Evolutionary conservation across 2,888 invertebrate species (phyloP).

Genomic region (Pterostichus niger): DNA sequence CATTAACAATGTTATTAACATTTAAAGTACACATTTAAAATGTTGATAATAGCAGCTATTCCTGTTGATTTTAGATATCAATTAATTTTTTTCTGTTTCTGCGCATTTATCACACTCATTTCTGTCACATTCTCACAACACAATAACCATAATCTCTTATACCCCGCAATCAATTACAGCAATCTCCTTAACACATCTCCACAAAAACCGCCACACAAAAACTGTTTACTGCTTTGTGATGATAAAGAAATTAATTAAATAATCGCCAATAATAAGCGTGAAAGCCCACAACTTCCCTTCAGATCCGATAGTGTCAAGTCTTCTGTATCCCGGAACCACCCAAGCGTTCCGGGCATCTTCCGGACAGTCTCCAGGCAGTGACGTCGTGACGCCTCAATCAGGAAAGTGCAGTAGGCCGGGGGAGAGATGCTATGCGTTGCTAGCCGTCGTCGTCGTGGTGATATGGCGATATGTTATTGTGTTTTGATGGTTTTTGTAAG

Average conservation of each 20-base stretch:
- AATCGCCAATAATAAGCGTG: constrained; percentile 8
- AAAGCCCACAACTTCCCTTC: background rate
- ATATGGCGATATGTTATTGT: constrained; percentile 49
- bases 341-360: constrained; percentile 1
- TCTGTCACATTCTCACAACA: background rate
- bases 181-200: background rate
- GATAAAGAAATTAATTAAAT: constrained; percentile 15
- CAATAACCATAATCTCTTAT: background rate
- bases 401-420: constrained; percentile 35
- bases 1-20: too few species aligned
- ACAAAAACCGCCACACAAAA: constrained; percentile 4
- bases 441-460: background rate
- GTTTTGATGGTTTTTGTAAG: constrained; percentile 44
- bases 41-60: too few species aligned
- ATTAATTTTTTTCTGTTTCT: too few species aligned
- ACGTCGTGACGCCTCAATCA: constrained; percentile 40
- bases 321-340: background rate
- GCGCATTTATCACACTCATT: background rate
- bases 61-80: too few species aligned
- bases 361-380: background rate
- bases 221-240: background rate
- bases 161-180: constrained; percentile 9
- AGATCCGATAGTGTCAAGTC: too few species aligned
- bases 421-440: background rate
- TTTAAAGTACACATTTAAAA: too few species aligned